Evolutionary conservation across 2,888 invertebrate species (phyloP), one percentile per base, ranked within the genome.

Genomic region (Acleris emargana): DNA sequence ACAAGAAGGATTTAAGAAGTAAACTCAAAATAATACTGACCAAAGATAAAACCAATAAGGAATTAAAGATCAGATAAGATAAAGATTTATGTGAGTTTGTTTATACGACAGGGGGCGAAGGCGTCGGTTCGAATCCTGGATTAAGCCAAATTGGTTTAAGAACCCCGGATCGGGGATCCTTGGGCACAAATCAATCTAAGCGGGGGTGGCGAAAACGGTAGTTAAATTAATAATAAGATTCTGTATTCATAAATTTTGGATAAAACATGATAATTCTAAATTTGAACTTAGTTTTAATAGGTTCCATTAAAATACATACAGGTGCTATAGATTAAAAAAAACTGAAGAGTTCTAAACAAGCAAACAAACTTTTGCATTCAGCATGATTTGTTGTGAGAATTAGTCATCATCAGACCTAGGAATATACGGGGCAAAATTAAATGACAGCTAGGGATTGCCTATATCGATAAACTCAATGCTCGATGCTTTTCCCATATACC

Each of bases 141-240:
- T 91, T 89, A 90, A 73, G 80, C 80, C 76, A 85, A 89, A 91
- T 90, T 89, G 88, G 88, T 87, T 88, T 79, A 86, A 84, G 80
- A 78, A 76, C 74, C 76, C 76, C 76, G 79, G 76, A 81, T 82
- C 79, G 77, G 74, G 70, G 78, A 77, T 77, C 71, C 72, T 75
- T 72, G 71, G 71, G 71, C 71, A 71, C 72, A 83, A 87, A 89
- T 89, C 89, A 88, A 89, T 90, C 84, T 81, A 22, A 50, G 7
- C 38, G n/a, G 57, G 42, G 18, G 16, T 16, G 57, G 45, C 38
- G 53, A 53, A 42, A 22, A 22, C 45, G 57, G 6, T 25, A 45
- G 55, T 55, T 45, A 16, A 45, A 43, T 57, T 45, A 17, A n/a
- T n/a, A n/a, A 17, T 49, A 20, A 49, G 1, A 49, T 49, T 20